A percentile compares a stretch with the other conserved stretches of the same genome.
Evolutionary conservation across 1,140 invertebrate species (phyloP).

Genomic region (Tetragnatha versicolor): DNA sequence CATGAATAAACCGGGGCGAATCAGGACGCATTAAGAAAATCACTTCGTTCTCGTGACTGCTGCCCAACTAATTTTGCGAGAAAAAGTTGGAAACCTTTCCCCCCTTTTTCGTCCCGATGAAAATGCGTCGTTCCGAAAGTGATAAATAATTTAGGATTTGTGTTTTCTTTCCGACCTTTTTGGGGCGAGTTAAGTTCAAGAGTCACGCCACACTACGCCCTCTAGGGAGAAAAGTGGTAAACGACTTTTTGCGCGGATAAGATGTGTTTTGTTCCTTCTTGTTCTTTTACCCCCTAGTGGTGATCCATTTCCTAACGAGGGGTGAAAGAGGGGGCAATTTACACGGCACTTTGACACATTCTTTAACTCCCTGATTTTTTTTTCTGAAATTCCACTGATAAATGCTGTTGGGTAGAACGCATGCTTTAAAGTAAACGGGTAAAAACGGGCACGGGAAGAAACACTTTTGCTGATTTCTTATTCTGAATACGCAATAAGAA

Average conservation of each 20-base stretch:
- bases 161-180: constrained; percentile 4
- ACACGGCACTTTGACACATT: too few relatives aligned
- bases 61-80: constrained; percentile 1
- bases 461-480: too few relatives aligned
- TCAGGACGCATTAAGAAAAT: constrained; percentile 29
- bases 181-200: background rate
- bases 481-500: too few relatives aligned
- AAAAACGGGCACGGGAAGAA: too few relatives aligned
- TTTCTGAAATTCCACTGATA: too few relatives aligned
- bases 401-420: too few relatives aligned
- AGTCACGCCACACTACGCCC: constrained; percentile 13
- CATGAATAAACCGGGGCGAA: constrained; percentile 3
- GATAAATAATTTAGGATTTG: constrained; percentile 45
- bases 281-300: too few relatives aligned
- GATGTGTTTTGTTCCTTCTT: background rate
- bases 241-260: constrained; percentile 23
- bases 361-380: too few relatives aligned
- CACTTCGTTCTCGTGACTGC: constrained; percentile 20
- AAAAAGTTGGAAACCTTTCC: background rate
- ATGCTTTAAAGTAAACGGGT: too few relatives aligned
- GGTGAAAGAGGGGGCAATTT: too few relatives aligned
- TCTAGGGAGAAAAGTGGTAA: background rate
- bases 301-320: constrained; percentile 31
- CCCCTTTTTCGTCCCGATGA: constrained; percentile 7
- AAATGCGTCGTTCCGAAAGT: constrained; percentile 20